Percentiles rank a stretch among this genome's conserved stretches.
These are phyloP conservation scores for Percina caprodes DNA, from an alignment of 2,113 vertebrate species.

Conservation along the genomic window DNA sequence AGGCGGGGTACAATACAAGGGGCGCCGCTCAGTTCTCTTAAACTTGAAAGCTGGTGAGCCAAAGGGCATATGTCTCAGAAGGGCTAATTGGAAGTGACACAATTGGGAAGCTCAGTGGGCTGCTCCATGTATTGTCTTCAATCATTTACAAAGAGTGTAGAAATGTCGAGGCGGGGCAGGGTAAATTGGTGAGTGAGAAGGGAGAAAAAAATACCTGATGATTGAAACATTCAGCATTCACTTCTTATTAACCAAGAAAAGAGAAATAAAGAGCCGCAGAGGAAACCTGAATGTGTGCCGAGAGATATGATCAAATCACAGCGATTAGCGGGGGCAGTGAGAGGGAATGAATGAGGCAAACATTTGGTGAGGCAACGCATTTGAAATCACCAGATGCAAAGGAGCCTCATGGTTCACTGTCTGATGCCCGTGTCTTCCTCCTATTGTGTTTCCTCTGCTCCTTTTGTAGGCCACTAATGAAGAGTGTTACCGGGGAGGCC, in stretches of 20 bases:
- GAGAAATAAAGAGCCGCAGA: conserved; percentile 37
- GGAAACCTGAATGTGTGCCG: conserved; percentile 6
- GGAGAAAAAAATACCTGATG: conserved; percentile 37
- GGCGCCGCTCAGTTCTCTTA: conserved; percentile 51
- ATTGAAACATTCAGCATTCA: conserved; percentile 48
- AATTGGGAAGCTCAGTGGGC: conserved; percentile 58
- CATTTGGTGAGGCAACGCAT: conserved; percentile 10
- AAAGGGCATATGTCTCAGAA: conserved; percentile 71
- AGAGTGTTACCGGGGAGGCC: conserved; percentile 54
- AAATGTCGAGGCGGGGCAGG: conserved; percentile 29
- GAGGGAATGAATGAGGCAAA: conserved; percentile 29
- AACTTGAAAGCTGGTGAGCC: conserved; percentile 53
- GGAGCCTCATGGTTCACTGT: conserved; percentile 43
- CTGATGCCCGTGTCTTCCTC: conserved; percentile 39
- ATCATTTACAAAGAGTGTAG: conserved; percentile 40
- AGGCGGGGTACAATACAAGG: conserved; percentile 33
- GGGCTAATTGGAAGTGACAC: conserved; percentile 77
- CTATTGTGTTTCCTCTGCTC: conserved; percentile 53
- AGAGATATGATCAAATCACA: conserved; percentile 59
- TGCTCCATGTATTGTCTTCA: conserved; percentile 50
- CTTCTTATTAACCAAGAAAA: conserved; percentile 41
- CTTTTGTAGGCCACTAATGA: conserved; percentile 68
- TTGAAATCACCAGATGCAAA: conserved; percentile 24
- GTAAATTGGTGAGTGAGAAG: conserved; percentile 11
- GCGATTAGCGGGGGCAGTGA: conserved; percentile 47